phyloP scores from a whole-genome alignment of 2,797 vertebrate genomes.

The Darevskia nairensis region DNA sequence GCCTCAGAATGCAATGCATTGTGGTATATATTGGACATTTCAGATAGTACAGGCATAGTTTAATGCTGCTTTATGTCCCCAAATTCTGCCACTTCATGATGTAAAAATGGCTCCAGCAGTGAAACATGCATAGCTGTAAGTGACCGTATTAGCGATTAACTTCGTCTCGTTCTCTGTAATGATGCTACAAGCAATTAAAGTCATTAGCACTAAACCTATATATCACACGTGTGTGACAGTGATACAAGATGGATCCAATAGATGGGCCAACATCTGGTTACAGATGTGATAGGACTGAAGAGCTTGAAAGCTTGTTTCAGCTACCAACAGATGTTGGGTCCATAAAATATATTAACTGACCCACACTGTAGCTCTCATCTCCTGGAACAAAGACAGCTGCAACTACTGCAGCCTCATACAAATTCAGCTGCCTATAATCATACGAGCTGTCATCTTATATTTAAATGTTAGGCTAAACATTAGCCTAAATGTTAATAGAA shows the following conservation, averaged over 20 bases:
- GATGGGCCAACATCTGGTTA: not conserved
- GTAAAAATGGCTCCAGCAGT: constrained; percentile 41
- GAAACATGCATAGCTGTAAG: not conserved
- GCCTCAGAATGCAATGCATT: constrained; percentile 19
- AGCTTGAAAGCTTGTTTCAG: not conserved
- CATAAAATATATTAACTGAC: constrained; percentile 18
- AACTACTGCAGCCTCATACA: not conserved
- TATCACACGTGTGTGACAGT: not conserved
- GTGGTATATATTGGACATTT: constrained; percentile 34
- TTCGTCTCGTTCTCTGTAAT: constrained; percentile 20
- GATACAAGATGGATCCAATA: not conserved
- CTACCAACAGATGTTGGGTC: not conserved
- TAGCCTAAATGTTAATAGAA: constrained; percentile 56
- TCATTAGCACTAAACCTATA: constrained; percentile 7
- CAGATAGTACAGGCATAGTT: constrained; percentile 22
- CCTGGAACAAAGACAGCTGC: constrained; percentile 13
- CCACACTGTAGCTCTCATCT: not conserved
- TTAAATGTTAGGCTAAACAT: constrained; percentile 42
- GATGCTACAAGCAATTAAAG: constrained; percentile 10
- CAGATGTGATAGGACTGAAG: not conserved
- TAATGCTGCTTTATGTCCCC: constrained; percentile 33
- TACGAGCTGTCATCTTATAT: constrained; percentile 37
- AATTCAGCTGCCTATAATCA: not conserved
- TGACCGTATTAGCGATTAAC: constrained; percentile 7
- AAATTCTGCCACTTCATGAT: constrained; percentile 40